Conservation (phyloP, 2,797 vertebrate genomes). For the Hafferia zeledoni region DNA sequence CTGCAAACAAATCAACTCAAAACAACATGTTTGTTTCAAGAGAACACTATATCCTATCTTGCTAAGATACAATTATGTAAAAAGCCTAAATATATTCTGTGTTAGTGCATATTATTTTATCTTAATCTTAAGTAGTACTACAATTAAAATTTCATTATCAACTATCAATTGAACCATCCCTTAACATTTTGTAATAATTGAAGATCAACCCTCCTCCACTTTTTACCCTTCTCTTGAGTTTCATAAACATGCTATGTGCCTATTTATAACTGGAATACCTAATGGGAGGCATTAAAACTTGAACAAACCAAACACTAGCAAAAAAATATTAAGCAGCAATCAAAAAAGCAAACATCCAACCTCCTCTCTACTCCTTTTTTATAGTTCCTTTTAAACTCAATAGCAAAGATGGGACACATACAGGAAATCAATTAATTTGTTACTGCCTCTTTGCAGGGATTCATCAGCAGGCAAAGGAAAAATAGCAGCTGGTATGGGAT, state of each 20-base stretch:
- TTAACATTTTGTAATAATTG: not conserved
- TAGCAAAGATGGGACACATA: not conserved
- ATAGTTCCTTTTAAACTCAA: not conserved
- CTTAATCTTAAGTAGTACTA: not conserved
- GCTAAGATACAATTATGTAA: not conserved
- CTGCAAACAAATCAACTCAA: not conserved
- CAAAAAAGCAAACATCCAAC: not conserved
- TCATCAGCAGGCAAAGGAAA: conserved; percentile 53
- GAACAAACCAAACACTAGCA: not conserved
- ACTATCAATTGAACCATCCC: not conserved
- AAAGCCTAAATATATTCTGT: not conserved
- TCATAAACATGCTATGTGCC: not conserved
- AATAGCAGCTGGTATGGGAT: conserved; percentile 33
- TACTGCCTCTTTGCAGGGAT: conserved; percentile 31
- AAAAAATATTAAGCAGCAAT: not conserved
- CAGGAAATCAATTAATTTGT: conserved; percentile 58
- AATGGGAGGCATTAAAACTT: not conserved
- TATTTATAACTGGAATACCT: conserved; percentile 12
- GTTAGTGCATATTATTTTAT: not conserved
- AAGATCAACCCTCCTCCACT: not conserved
- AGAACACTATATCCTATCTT: not conserved
- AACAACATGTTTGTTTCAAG: not conserved
- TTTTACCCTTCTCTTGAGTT: not conserved
- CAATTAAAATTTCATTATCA: conserved; percentile 25
- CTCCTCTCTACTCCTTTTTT: not conserved